Percentiles rank a stretch among this genome's conserved stretches.
phyloP scores from a whole-genome alignment of 2,113 vertebrate genomes.

The Spea multiplicata region DNA sequence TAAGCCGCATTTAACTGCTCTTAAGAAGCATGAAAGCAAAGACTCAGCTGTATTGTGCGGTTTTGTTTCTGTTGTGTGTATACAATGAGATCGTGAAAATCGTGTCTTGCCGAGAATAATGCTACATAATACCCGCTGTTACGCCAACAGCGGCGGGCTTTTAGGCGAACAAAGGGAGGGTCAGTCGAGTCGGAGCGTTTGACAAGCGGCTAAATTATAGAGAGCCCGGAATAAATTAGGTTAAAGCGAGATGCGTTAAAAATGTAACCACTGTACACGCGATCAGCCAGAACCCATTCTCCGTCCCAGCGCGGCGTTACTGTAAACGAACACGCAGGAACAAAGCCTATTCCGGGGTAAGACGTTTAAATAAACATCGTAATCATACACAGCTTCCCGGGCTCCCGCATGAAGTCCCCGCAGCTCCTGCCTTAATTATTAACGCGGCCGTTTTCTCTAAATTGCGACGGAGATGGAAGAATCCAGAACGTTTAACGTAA shows the following conservation, averaged over 20 bases:
- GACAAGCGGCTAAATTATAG: no score
- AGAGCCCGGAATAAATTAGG: no score
- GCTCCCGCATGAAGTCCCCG: not conserved
- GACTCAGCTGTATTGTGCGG: conserved; percentile 18
- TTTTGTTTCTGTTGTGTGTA: conserved; percentile 6
- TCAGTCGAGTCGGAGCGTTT: not conserved
- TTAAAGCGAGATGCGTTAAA: no score
- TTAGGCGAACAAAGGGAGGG: not conserved
- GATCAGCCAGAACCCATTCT: no score
- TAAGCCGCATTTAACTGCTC: not conserved
- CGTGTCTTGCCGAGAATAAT: conserved; percentile 6
- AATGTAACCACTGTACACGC: no score
- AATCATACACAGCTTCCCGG: no score
- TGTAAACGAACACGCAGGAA: no score
- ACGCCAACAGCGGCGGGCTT: not conserved
- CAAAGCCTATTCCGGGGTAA: no score
- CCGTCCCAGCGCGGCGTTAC: no score
- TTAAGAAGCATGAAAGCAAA: conserved; percentile 8
- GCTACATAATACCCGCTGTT: not conserved
- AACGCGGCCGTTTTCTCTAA: not conserved
- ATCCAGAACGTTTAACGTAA: not conserved
- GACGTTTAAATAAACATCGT: no score
- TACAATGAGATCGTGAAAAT: conserved; percentile 2
- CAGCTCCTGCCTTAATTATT: not conserved
- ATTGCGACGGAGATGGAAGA: not conserved